These are phyloP conservation scores for Notodonta ziczac DNA, from an alignment of 2,888 invertebrate genomes.

Conservation along the genomic window DNA sequence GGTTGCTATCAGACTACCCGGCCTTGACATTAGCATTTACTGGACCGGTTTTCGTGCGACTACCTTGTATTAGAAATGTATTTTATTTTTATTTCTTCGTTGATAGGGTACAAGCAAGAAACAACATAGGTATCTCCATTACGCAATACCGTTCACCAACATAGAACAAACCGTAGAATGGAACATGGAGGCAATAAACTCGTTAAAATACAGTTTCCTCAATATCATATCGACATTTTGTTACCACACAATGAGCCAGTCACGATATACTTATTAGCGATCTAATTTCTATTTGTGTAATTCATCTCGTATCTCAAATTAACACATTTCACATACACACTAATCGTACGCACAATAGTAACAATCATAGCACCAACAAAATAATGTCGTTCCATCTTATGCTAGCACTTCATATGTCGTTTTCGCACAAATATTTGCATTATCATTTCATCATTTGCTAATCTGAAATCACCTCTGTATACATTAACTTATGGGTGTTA, in stretches of 20 bases:
- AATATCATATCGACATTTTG: not conserved
- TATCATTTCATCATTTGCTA: no score
- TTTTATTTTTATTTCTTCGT: no score
- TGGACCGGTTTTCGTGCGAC: constrained; percentile 12
- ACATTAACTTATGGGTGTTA: no score
- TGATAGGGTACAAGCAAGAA: no score
- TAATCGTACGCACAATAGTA: not conserved
- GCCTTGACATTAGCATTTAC: constrained; percentile 15
- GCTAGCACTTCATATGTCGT: no score
- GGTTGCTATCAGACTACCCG: not conserved
- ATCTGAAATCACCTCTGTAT: no score
- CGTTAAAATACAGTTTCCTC: not conserved
- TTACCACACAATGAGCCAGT: constrained; percentile 23
- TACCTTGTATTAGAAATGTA: no score
- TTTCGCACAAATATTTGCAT: no score
- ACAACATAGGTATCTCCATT: no score
- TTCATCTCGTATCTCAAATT: not conserved
- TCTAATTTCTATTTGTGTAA: not conserved
- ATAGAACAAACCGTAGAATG: no score
- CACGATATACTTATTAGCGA: constrained; percentile 10
- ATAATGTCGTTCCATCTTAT: not conserved
- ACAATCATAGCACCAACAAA: constrained; percentile 5
- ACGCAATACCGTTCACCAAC: no score
- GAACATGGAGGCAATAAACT: not conserved
- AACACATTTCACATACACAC: not conserved